Conservation (phyloP, 2,888 invertebrate species). For the Melipona bicolor region DNA sequence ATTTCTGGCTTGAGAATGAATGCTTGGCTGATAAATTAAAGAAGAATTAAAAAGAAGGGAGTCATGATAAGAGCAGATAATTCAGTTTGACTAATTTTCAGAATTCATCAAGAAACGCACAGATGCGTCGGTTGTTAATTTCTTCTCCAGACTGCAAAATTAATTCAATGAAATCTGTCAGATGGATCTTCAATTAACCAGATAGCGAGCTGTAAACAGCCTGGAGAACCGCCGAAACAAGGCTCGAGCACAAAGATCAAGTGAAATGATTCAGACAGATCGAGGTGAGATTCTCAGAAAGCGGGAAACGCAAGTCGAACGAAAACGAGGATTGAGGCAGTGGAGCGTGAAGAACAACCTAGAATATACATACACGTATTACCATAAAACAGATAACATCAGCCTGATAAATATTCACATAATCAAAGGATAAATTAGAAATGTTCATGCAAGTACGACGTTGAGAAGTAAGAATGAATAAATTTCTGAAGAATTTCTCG, state of each 20-base stretch:
- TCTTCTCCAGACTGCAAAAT: neutral
- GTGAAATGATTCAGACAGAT: neutral
- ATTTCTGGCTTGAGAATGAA: too few species aligned
- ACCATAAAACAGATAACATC: conserved; percentile 9
- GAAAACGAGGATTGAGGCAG: neutral
- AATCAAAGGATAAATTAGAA: neutral
- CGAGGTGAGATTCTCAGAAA: neutral
- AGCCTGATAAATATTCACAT: conserved; percentile 17
- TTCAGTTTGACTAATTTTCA: too few species aligned
- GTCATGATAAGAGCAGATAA: too few species aligned
- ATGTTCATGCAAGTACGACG: conserved; percentile 16
- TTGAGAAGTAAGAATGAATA: neutral
- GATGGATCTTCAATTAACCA: neutral
- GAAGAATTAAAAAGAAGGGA: too few species aligned
- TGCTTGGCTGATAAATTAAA: too few species aligned
- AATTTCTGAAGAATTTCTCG: neutral
- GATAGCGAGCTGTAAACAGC: too few species aligned
- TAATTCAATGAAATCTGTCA: neutral
- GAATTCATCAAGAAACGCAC: neutral
- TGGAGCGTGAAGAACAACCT: neutral
- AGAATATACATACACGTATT: neutral
- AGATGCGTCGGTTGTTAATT: neutral
- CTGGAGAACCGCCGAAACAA: neutral
- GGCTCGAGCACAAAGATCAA: neutral
- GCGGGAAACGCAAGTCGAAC: conserved; percentile 1